Conservation (phyloP, 92 coral and sea anemone species). For the Parazoanthus darwini region DNA sequence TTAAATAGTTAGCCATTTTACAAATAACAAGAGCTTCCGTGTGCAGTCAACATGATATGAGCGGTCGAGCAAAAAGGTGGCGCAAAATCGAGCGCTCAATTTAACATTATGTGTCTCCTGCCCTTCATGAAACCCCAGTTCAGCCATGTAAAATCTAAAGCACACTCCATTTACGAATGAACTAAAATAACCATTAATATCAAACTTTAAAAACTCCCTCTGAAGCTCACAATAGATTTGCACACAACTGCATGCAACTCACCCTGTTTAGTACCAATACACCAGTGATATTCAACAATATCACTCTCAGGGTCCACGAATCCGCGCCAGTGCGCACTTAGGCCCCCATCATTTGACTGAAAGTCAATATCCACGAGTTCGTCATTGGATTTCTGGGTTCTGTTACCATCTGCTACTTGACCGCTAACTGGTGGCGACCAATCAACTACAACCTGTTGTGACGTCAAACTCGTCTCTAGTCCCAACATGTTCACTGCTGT, state of each 20-base stretch:
- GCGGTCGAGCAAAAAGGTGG: too few relatives aligned
- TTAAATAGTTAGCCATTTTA: not conserved
- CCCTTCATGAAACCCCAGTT: too few relatives aligned
- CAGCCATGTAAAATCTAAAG: too few relatives aligned
- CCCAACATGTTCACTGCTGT: slow-evolving; percentile 85
- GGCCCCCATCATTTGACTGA: slow-evolving; percentile 50
- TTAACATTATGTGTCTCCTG: too few relatives aligned
- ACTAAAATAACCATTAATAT: too few relatives aligned
- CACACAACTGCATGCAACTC: not conserved
- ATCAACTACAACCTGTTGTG: slow-evolving; percentile 92
- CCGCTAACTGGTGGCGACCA: slow-evolving; percentile 90
- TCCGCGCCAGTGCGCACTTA: slow-evolving; percentile 86
- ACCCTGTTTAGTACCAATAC: slow-evolving; percentile 88
- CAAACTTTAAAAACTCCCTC: too few relatives aligned
- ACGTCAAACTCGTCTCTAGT: slow-evolving; percentile 71
- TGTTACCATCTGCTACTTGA: slow-evolving; percentile 80
- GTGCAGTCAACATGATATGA: too few relatives aligned
- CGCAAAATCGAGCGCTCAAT: too few relatives aligned
- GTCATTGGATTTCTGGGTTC: slow-evolving; percentile 33
- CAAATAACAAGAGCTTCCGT: too few relatives aligned
- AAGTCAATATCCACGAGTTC: not conserved
- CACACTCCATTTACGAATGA: too few relatives aligned
- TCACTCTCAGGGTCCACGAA: slow-evolving; percentile 83
- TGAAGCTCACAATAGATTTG: too few relatives aligned
- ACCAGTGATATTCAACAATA: slow-evolving; percentile 79